Conservation (phyloP, 2,888 invertebrate genomes). For the Lochmaea capreae region DNA sequence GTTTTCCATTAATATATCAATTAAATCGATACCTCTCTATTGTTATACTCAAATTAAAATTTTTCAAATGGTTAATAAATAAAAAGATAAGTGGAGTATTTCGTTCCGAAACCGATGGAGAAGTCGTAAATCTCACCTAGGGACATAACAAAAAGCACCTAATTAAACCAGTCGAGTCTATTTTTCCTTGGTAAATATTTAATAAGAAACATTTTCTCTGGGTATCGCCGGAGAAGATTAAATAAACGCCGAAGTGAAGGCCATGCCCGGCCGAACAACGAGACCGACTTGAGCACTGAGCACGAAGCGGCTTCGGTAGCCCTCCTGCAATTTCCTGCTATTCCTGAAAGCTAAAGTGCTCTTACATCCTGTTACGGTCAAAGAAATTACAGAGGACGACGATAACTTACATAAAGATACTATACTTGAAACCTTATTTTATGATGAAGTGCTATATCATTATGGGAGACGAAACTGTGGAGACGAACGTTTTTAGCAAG, state of each 20-base stretch:
- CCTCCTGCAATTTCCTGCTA: conserved; percentile 57
- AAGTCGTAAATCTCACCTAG: background rate
- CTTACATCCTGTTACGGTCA: conserved; percentile 58
- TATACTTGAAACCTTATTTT: conserved; percentile 40
- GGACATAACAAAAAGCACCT: background rate
- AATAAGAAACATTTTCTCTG: conserved; percentile 10
- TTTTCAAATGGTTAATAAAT: background rate
- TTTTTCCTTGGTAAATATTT: conserved; percentile 2
- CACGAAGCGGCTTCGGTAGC: conserved; percentile 29
- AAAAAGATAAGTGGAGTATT: background rate
- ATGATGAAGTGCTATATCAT: conserved; percentile 53
- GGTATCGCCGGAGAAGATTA: conserved; percentile 42
- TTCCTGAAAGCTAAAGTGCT: conserved; percentile 58
- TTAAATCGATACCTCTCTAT: too few relatives aligned
- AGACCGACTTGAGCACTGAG: conserved; percentile 29
- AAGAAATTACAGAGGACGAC: conserved; percentile 55
- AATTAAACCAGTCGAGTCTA: conserved; percentile 1
- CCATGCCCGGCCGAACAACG: conserved; percentile 46
- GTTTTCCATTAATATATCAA: too few relatives aligned
- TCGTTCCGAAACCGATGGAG: background rate
- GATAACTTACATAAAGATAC: conserved; percentile 56
- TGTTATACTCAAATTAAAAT: background rate
- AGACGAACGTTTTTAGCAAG: background rate
- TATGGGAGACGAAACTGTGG: conserved; percentile 19
- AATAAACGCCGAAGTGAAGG: conserved; percentile 46